phyloP scores from a whole-genome alignment of 2,888 invertebrate genomes.

The Subacronicta megacephala region DNA sequence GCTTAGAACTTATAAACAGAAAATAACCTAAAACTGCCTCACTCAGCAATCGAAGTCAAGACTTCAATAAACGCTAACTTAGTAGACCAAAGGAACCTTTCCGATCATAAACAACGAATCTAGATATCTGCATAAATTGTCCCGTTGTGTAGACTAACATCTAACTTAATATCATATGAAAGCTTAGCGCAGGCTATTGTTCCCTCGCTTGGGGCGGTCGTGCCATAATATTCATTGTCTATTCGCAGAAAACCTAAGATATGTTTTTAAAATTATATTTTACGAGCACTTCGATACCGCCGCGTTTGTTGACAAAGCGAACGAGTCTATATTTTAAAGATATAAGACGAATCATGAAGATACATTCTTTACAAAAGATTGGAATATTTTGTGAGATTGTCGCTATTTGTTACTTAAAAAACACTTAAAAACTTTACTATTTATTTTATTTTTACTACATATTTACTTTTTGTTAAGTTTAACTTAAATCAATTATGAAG shows the following conservation, averaged over 20 bases:
- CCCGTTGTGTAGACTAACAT: slow-evolving; percentile 68
- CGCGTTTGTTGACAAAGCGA: slow-evolving; percentile 57
- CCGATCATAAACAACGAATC: slow-evolving; percentile 25
- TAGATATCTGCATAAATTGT: slow-evolving; percentile 55
- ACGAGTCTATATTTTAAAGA: slow-evolving; percentile 42
- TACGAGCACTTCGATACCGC: slow-evolving; percentile 58
- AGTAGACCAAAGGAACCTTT: background rate
- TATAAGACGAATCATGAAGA: slow-evolving; percentile 18
- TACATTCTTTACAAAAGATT: slow-evolving; percentile 7
- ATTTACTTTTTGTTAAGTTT: no score
- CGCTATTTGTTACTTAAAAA: no score
- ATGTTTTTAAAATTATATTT: slow-evolving; percentile 69
- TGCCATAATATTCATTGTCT: slow-evolving; percentile 84
- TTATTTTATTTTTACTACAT: no score
- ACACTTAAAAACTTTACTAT: no score
- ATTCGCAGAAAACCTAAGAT: slow-evolving; percentile 66
- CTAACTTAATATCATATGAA: slow-evolving; percentile 67
- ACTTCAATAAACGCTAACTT: background rate
- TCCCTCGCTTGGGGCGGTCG: slow-evolving; percentile 70
- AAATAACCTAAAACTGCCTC: no score
- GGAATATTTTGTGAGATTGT: background rate
- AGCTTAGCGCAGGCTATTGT: slow-evolving; percentile 72
- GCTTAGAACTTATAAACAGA: no score
- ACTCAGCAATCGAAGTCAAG: no score
- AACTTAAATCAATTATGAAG: no score